Conservation (phyloP, 2,888 invertebrate species). For the Antheraea yamamai region DNA sequence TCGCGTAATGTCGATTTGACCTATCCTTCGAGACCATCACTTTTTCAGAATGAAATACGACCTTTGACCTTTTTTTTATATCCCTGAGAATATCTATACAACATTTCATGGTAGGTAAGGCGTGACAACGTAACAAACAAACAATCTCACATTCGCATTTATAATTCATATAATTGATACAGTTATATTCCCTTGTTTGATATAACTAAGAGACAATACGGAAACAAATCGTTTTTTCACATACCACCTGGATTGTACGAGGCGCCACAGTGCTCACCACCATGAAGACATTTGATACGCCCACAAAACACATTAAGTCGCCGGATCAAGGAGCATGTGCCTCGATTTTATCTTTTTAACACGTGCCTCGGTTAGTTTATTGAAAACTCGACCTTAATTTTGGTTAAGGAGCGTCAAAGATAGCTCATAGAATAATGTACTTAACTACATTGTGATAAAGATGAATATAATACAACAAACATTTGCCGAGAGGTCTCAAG, state of each 20-base stretch:
- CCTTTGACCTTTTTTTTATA: background rate
- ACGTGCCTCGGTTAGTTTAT: conserved; percentile 50
- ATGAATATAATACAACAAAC: conserved; percentile 2
- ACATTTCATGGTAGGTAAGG: too few species aligned
- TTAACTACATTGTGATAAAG: background rate
- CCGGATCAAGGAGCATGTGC: conserved; percentile 77
- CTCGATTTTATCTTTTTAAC: conserved; percentile 63
- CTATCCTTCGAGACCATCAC: too few species aligned
- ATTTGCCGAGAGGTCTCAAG: background rate
- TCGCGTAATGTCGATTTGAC: too few species aligned
- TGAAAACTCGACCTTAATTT: conserved; percentile 18
- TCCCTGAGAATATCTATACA: too few species aligned
- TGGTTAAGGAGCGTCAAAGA: fast-evolving
- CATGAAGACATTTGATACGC: conserved; percentile 71
- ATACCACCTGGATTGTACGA: conserved; percentile 52
- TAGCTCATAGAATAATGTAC: background rate
- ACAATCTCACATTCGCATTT: background rate
- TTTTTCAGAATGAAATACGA: too few species aligned
- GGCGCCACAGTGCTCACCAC: conserved; percentile 60
- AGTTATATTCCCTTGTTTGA: conserved; percentile 22
- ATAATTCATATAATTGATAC: conserved; percentile 15
- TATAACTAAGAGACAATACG: conserved; percentile 29
- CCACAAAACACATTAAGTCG: conserved; percentile 72
- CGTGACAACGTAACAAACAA: background rate
- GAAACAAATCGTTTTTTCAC: conserved; percentile 31